Base-by-base conservation (phyloP, 2,797 vertebrate species). In the Schizothorax lantsangensis region DNA sequence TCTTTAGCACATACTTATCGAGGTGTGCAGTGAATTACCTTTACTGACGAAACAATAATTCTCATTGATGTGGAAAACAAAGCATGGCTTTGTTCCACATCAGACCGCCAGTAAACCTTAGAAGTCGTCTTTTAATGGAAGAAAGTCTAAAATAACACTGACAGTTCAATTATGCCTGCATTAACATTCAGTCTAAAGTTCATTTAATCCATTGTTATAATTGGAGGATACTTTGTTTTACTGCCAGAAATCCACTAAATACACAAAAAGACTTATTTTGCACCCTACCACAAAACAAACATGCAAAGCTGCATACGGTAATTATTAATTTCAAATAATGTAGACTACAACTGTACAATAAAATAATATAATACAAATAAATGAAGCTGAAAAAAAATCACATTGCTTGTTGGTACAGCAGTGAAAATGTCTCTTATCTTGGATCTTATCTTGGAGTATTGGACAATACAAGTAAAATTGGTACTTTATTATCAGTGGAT, bases 1-100 rank as follows among this genome's bases (percentile, higher is more conserved):
- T 52, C 30, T 71, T 71, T 17, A 38, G 7, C 33, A 54, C 33
- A 54, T 40, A 82, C 33, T 71, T 82, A 71, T 71, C 6, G 2
- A 52, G 30, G 47, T 54, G 21, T 54, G 33, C 45, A 52, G 19
- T 21, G 30, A 52, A 43, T 59, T 68, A 68, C 30, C 49, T 11
- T 77, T 77, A 54, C 47, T 17, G 62, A 68, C 12, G 0, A 59
- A 83, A 73, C n/a, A 83, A 57, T 72, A 45, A 45, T 73, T 83
- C 23, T 83, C 49, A 59, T 17, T 57, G 12, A 6, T 36, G 36
- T 57, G 47, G 5, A 43, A 40, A 57, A 72, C 49, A 54, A 54
- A 12, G 21, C 9, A 1, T 49, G 30, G 43, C 11, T 81, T 68
- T 66, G 64, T 33, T 66, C 30, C 26, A 66, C 30, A 79, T 68